Conservation (phyloP, 2,888 invertebrate species). For the Achlya flavicornis region DNA sequence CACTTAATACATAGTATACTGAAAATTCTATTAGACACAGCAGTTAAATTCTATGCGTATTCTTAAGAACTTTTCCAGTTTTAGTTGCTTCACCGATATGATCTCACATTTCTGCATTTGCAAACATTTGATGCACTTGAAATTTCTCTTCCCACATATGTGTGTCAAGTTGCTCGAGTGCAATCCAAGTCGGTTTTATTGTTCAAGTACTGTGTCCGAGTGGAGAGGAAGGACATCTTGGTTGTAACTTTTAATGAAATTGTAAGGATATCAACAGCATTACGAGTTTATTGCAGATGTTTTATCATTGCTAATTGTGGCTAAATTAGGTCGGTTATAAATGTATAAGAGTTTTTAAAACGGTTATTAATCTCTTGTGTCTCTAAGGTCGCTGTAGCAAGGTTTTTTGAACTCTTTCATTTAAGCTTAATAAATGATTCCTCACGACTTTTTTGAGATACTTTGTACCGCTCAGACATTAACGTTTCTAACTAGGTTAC, state of each 20-base stretch:
- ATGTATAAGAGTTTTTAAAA: slow-evolving; percentile 30
- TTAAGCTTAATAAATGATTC: no score
- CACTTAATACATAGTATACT: no score
- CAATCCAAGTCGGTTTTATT: slow-evolving; percentile 67
- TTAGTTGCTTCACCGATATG: not conserved
- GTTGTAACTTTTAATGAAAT: slow-evolving; percentile 63
- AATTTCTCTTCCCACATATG: slow-evolving; percentile 55
- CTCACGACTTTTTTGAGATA: not conserved
- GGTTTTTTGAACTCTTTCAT: not conserved
- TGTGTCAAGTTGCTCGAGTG: slow-evolving; percentile 74
- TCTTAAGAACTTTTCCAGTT: not conserved
- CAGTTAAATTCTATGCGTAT: no score
- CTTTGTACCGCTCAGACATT: not conserved
- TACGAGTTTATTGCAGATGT: slow-evolving; percentile 51
- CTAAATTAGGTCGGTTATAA: slow-evolving; percentile 53
- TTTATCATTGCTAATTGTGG: slow-evolving; percentile 57
- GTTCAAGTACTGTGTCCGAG: slow-evolving; percentile 59
- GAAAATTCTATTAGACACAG: no score
- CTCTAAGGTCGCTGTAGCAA: not conserved
- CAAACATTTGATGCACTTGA: slow-evolving; percentile 27
- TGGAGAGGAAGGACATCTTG: slow-evolving; percentile 65
- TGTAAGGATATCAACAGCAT: slow-evolving; percentile 63
- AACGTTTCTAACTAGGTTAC: not conserved
- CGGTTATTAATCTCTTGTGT: slow-evolving; percentile 28
- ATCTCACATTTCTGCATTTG: slow-evolving; percentile 26